phyloP scores from a whole-genome alignment of 2,888 invertebrate genomes.

The Temnothorax unifasciatus region DNA sequence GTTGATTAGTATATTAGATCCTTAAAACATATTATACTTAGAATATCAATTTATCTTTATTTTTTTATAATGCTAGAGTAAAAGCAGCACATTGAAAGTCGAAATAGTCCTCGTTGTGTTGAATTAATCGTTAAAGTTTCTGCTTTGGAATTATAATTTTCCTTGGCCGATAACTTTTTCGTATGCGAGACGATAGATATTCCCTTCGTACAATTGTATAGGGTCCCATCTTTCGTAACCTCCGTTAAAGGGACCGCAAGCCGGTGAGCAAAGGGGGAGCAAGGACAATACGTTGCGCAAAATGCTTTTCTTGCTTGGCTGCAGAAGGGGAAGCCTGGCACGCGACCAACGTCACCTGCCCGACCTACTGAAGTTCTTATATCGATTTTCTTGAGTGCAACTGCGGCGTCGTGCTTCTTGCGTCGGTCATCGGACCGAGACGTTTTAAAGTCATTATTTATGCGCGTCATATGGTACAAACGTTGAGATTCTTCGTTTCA shows the following conservation, averaged over 20 bases:
- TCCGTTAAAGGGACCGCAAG: slow-evolving; percentile 81
- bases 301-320: slow-evolving; percentile 82
- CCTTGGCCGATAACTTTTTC: slow-evolving; percentile 54
- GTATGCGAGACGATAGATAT: slow-evolving; percentile 63
- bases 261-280: slow-evolving; percentile 77
- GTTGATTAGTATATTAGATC: neutral
- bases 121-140: neutral
- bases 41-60: neutral
- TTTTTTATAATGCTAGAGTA: neutral
- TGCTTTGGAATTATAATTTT: neutral
- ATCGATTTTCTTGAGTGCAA: slow-evolving; percentile 82
- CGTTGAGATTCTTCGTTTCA: slow-evolving; percentile 81
- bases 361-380: slow-evolving; percentile 75
- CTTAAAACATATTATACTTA: neutral
- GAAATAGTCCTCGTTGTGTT: neutral
- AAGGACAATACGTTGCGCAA: slow-evolving; percentile 81
- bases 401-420: slow-evolving; percentile 79
- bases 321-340: slow-evolving; percentile 81
- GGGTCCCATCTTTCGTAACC: slow-evolving; percentile 69
- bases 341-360: slow-evolving; percentile 86
- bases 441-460: slow-evolving; percentile 77
- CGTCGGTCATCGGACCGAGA: slow-evolving; percentile 80
- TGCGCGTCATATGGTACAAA: slow-evolving; percentile 80
- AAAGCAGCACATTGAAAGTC: neutral
- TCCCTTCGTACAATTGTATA: slow-evolving; percentile 68